Conservation (phyloP, 2,113 vertebrate species). For the Siniperca chuatsi region DNA sequence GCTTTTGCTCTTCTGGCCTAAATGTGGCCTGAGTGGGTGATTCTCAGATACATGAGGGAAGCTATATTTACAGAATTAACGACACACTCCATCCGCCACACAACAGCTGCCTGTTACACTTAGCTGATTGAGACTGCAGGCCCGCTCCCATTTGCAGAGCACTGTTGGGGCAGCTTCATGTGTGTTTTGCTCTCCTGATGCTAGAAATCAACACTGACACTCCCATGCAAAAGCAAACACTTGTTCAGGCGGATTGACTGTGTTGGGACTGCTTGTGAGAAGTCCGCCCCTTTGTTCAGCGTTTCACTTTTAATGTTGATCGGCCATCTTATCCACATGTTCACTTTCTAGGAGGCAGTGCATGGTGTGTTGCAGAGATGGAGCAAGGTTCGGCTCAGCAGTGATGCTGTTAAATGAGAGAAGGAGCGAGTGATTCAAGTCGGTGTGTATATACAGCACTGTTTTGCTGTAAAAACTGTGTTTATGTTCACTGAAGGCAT, state of each 20-base stretch:
- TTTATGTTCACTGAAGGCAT: conserved; percentile 73
- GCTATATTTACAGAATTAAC: conserved; percentile 85
- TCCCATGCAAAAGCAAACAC: conserved; percentile 65
- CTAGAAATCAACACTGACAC: conserved; percentile 70
- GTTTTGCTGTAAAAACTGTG: conserved; percentile 62
- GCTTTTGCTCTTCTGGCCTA: conserved; percentile 74
- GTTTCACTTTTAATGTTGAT: conserved; percentile 37
- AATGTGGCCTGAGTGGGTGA: conserved; percentile 77
- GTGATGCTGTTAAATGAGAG: conserved; percentile 36
- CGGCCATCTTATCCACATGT: conserved; percentile 22
- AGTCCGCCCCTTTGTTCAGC: conserved; percentile 15
- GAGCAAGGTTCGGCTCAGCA: conserved; percentile 29
- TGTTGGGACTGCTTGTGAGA: conserved; percentile 9
- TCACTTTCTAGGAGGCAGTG: conserved; percentile 5
- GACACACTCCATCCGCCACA: conserved; percentile 69
- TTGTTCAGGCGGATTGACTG: conserved; percentile 42
- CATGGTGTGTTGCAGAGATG: conserved; percentile 16
- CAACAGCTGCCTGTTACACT: conserved; percentile 84
- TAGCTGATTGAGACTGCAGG: conserved; percentile 71
- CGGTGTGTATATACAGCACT: conserved; percentile 33
- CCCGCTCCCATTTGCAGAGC: conserved; percentile 55
- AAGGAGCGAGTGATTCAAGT: conserved; percentile 38
- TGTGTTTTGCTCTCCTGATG: conserved; percentile 59
- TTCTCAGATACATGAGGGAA: conserved; percentile 80
- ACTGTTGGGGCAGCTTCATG: conserved; percentile 62